Conservation (phyloP, 2,888 invertebrate species). For the Drosophila austrosaltans region DNA sequence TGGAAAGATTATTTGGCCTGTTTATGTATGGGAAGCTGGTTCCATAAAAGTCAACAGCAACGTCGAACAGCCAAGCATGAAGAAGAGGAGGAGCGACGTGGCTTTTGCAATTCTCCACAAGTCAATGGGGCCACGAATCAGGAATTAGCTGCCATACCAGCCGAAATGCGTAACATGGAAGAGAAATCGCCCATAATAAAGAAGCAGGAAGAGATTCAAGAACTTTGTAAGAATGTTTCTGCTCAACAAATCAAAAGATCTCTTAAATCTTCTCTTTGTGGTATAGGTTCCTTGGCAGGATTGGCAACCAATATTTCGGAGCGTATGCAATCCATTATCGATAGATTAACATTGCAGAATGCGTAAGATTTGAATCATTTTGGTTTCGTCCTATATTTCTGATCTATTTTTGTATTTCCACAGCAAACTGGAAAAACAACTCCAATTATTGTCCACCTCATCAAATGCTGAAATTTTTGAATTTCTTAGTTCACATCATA, state of each 20-base stretch:
- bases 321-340: conserved; percentile 80
- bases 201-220: conserved; percentile 45
- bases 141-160: conserved; percentile 61
- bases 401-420: background rate
- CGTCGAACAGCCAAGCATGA: conserved; percentile 22
- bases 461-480: conserved; percentile 74
- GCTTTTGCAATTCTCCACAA: conserved; percentile 73
- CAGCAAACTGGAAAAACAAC: conserved; percentile 79
- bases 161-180: conserved; percentile 58
- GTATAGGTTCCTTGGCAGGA: conserved; percentile 69
- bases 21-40: conserved; percentile 70
- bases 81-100: conserved; percentile 71
- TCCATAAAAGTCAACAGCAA: conserved; percentile 42
- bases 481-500: conserved; percentile 80
- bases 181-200: conserved; percentile 4
- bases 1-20: conserved; percentile 77
- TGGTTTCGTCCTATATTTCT: fast-evolving
- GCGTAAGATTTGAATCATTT: conserved; percentile 58
- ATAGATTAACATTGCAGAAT: conserved; percentile 78
- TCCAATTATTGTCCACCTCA: conserved; percentile 69
- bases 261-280: background rate
- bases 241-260: no score
- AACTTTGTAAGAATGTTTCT: conserved; percentile 45
- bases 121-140: conserved; percentile 36
- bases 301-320: conserved; percentile 75